phyloP scores from a whole-genome alignment of 2,797 vertebrate genomes.

The Amblyraja radiata region DNA sequence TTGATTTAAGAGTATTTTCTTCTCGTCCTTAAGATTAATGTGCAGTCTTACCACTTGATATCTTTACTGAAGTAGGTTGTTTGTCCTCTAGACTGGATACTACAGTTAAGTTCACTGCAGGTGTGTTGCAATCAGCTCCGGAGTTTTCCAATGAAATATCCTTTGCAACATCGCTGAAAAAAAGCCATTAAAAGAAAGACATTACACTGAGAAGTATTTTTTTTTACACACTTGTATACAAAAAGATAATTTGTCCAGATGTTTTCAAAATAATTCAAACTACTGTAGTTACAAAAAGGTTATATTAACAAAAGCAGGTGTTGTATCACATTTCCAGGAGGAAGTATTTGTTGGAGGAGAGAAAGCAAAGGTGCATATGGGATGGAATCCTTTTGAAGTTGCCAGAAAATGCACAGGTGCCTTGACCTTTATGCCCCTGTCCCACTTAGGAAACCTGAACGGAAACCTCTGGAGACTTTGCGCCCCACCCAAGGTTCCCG shows the following conservation, averaged over 20 bases:
- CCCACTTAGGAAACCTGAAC: too few species aligned
- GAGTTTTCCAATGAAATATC: neutral
- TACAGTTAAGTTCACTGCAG: neutral
- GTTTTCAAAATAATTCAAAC: constrained; percentile 3
- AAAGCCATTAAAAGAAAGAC: neutral
- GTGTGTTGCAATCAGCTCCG: neutral
- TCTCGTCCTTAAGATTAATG: neutral
- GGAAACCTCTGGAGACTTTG: too few species aligned
- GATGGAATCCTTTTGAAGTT: too few species aligned
- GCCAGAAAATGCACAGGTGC: too few species aligned
- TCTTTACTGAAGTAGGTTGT: neutral
- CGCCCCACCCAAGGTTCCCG: too few species aligned
- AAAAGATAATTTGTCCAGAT: neutral
- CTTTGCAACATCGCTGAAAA: neutral
- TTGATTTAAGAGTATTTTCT: neutral
- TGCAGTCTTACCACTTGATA: neutral
- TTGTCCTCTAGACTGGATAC: neutral
- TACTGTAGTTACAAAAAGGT: neutral
- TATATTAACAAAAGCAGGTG: neutral
- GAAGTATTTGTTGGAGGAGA: too few species aligned
- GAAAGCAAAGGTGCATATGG: too few species aligned
- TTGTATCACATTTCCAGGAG: too few species aligned
- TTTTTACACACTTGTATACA: neutral
- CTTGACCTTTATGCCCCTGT: too few species aligned
- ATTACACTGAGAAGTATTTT: neutral